These are phyloP conservation scores for Drosophila teissieri DNA, from an alignment of 1,140 invertebrate genomes.

Conservation along the genomic window DNA sequence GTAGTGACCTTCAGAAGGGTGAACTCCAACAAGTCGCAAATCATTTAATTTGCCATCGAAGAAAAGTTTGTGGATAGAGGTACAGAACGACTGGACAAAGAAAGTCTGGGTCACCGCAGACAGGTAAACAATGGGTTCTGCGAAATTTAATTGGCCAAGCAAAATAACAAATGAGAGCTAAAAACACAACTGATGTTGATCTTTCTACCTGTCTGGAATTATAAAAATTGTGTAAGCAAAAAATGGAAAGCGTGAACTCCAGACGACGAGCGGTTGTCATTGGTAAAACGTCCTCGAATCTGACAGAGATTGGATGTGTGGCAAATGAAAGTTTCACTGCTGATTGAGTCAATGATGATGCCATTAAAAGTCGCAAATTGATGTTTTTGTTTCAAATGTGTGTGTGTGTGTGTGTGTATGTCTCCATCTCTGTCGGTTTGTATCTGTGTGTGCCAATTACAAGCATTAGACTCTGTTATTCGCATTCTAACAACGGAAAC, in stretches of 20 bases:
- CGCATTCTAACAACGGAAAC: conserved; percentile 76
- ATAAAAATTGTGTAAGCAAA: conserved; percentile 13
- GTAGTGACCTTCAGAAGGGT: conserved; percentile 19
- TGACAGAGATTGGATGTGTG: conserved; percentile 48
- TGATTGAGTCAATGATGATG: conserved; percentile 82
- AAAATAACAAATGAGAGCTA: conserved; percentile 12
- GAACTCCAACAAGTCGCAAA: conserved; percentile 56
- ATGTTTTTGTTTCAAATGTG: conserved; percentile 77
- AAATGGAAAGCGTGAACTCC: conserved; percentile 24
- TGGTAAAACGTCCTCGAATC: conserved; percentile 21
- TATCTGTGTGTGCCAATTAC: conserved; percentile 64
- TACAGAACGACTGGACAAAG: neutral
- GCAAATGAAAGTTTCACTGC: conserved; percentile 71
- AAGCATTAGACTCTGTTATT: conserved; percentile 69
- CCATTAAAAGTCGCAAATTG: conserved; percentile 81
- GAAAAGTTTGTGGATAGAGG: conserved; percentile 3
- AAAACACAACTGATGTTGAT: conserved; percentile 9
- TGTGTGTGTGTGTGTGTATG: neutral
- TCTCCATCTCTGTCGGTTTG: conserved; percentile 1
- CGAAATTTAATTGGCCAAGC: conserved; percentile 28
- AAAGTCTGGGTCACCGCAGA: conserved; percentile 34
- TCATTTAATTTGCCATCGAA: conserved; percentile 61
- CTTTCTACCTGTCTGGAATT: conserved; percentile 2
- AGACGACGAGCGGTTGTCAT: conserved; percentile 25
- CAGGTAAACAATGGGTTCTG: conserved; percentile 34